phyloP scores from a whole-genome alignment of 1,140 invertebrate genomes.

The Panagrolaimus sp. region DNA sequence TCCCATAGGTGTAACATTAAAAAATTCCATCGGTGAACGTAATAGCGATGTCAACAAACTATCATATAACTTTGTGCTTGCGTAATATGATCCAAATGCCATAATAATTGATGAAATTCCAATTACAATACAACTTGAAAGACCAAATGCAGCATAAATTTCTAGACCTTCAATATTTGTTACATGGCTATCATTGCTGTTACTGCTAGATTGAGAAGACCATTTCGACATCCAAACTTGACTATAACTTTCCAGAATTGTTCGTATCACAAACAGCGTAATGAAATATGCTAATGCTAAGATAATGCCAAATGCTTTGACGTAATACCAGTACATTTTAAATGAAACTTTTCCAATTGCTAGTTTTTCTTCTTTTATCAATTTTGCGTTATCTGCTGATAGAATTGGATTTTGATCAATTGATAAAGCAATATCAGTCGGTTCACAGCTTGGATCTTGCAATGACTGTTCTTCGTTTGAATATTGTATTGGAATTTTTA shows the following conservation, averaged over 20 bases:
- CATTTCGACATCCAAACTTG: neutral
- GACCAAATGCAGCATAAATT: neutral
- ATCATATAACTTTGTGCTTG: neutral
- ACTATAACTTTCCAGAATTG: neutral
- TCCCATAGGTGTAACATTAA: constrained; percentile 5
- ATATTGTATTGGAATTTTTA: neutral
- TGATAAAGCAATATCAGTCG: neutral
- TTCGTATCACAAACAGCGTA: neutral
- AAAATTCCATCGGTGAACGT: constrained; percentile 3
- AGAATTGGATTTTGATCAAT: neutral
- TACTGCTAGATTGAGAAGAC: too few relatives aligned
- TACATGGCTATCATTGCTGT: too few relatives aligned
- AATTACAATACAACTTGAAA: neutral
- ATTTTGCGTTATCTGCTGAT: too few relatives aligned
- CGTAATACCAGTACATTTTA: neutral
- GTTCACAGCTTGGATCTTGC: neutral
- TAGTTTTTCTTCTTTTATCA: neutral
- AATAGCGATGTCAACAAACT: neutral
- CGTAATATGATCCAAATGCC: neutral
- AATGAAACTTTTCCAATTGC: neutral
- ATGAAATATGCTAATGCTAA: neutral
- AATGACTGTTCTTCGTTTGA: neutral
- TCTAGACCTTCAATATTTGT: neutral
- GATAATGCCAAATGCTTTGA: neutral
- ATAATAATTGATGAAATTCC: neutral